A percentile compares a stretch with the other conserved stretches of the same genome.
Conservation (phyloP, 1,140 invertebrate species). For the Akabosia matsudoensis region DNA sequence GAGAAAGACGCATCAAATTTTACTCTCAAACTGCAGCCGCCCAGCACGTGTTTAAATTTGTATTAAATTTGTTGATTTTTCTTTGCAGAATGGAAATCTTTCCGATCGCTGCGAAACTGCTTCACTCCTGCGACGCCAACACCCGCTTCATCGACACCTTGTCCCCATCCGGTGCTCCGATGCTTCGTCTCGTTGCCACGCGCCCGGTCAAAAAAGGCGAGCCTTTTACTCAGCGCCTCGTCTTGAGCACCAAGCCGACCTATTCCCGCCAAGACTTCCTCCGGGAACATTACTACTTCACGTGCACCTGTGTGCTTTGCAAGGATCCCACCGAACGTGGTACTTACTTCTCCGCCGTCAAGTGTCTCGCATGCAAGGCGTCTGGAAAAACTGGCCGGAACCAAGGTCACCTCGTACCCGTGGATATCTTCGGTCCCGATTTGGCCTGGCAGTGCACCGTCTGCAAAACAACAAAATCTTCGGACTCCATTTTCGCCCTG, state of each 20-base stretch:
- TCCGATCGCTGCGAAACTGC: neutral
- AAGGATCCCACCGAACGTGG: neutral
- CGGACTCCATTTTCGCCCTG: too few species aligned
- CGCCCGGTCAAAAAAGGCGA: neutral
- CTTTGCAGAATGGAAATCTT: neutral
- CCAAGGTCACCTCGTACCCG: too few species aligned
- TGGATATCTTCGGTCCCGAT: too few species aligned
- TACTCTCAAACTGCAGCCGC: too few species aligned
- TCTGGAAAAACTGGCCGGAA: too few species aligned
- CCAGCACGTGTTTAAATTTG: too few species aligned
- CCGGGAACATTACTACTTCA: neutral
- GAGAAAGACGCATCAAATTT: too few species aligned
- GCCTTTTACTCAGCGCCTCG: neutral
- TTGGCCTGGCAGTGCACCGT: too few species aligned
- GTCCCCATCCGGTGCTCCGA: neutral
- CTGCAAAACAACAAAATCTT: too few species aligned
- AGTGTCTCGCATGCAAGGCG: too few species aligned
- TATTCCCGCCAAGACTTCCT: neutral
- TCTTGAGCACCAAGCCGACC: neutral
- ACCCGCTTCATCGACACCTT: neutral
- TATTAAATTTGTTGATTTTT: too few species aligned
- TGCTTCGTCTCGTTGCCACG: neutral
- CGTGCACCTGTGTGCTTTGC: neutral
- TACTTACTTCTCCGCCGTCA: neutral
- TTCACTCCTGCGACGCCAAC: neutral